phyloP scores from a whole-genome alignment of 2,113 vertebrate genomes.

The Cricetomys ansorgei region DNA sequence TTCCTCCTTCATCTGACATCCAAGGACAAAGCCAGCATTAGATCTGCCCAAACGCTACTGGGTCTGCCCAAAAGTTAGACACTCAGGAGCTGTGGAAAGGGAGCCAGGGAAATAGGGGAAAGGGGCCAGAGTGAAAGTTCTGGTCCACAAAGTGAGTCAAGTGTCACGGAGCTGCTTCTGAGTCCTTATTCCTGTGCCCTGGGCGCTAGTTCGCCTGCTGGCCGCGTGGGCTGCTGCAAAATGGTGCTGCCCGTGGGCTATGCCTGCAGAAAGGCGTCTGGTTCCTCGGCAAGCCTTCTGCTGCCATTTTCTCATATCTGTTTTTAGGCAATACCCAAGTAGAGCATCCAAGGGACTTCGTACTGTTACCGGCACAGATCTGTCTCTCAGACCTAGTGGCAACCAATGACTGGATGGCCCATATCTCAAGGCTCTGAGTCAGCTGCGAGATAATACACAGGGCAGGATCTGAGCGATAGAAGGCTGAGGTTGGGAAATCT shows the following conservation, averaged over 20 bases:
- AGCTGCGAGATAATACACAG: background rate
- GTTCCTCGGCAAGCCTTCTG: background rate
- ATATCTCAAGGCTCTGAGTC: background rate
- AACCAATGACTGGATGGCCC: background rate
- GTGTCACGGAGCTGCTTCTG: background rate
- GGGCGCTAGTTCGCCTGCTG: background rate
- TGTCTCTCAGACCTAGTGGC: background rate
- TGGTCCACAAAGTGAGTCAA: background rate
- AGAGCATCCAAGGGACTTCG: background rate
- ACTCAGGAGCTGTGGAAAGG: background rate
- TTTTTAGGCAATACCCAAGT: background rate
- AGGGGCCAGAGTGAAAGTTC: background rate
- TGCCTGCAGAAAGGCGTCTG: background rate
- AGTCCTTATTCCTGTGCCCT: background rate
- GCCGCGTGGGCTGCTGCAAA: rapidly evolving
- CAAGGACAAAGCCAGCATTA: background rate
- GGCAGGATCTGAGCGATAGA: background rate
- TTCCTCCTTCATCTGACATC: too few relatives aligned
- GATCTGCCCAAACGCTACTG: rapidly evolving
- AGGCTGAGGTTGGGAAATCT: background rate
- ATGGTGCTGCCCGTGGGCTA: rapidly evolving
- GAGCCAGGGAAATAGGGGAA: background rate
- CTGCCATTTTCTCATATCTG: background rate
- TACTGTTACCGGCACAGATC: background rate
- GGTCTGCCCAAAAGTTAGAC: too few relatives aligned